Base-by-base conservation (phyloP, 2,113 vertebrate species). In the Platichthys flesus region DNA sequence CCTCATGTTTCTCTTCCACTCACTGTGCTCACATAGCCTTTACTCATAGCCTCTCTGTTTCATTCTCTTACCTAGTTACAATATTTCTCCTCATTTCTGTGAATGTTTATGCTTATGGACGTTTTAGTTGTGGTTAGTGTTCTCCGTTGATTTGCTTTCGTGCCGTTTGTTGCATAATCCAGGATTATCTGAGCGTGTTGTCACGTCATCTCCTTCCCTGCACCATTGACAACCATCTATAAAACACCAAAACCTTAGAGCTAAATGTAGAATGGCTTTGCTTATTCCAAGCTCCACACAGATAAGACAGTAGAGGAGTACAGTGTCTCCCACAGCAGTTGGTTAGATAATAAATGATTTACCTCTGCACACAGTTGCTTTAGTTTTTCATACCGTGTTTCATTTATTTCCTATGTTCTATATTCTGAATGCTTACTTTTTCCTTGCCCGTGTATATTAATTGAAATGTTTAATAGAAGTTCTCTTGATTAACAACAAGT, bases 91-190 rank as follows among this genome's bases (percentile, higher is more conserved):
- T 74, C 18, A 23, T 13, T 58, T 71, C 49, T 74, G 18, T 64
- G 2, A 14, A 40, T 35, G 35, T 47, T 58, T 40, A 15, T 63
- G 26, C 8, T 55, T 7, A 31, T 31, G 31, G 31, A 31, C 31
- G 31, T 7, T 35, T 3, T 24, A 18, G 2, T n/a, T 63, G 21
- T 60, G 42, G 14, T 7, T 31, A 1, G 31, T 31, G 6, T 69
- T 76, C 81, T 49, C 23, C 64, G 45, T 71, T 63, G 51, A 66
- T 75, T 83, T 47, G 58, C 62, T 10, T 35, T 40, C 21, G 49
- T 67, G 24, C 49, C 3, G 58, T 80, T 79, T 85, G 67, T 79
- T 85, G 35, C 57, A 35, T 84, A 79, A 83, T 63, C 54, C 40
- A 55, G 74, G 74, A 81, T 83, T 79, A 79, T 83, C 49, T 69